These are phyloP conservation scores for Cephus rjabovi DNA, from an alignment of 2,888 invertebrate genomes.

Conservation along the genomic window DNA sequence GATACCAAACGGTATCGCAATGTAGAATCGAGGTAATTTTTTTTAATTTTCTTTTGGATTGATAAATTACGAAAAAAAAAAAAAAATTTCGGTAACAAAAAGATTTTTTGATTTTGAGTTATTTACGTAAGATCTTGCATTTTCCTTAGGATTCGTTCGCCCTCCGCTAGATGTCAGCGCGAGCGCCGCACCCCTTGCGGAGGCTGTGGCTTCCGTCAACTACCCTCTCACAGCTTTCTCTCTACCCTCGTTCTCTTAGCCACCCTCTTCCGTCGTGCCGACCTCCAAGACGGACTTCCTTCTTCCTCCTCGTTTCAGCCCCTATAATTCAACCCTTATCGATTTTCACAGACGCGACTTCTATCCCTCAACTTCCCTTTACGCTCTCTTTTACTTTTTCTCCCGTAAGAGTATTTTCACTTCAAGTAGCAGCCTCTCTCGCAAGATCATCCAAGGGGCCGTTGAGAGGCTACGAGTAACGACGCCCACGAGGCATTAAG, in stretches of 20 bases:
- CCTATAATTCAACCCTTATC: constrained; percentile 8
- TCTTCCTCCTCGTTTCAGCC: background rate
- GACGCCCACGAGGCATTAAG: constrained; percentile 1
- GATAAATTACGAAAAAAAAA: background rate
- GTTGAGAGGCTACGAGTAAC: background rate
- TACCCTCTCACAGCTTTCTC: background rate
- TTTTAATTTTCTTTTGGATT: background rate
- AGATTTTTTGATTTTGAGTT: background rate
- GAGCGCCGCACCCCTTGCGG: constrained; percentile 6
- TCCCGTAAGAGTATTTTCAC: background rate
- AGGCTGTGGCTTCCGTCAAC: background rate
- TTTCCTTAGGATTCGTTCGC: constrained; percentile 26
- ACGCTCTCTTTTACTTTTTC: background rate
- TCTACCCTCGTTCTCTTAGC: background rate
- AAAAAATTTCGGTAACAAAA: too few species aligned
- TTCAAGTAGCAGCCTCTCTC: too few species aligned
- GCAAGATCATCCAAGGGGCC: background rate
- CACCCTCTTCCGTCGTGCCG: background rate
- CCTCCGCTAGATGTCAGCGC: constrained; percentile 45
- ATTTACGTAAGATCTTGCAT: background rate
- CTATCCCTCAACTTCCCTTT: background rate
- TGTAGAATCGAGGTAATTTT: background rate
- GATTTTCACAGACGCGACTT: constrained; percentile 5
- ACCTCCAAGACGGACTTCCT: constrained; percentile 6
- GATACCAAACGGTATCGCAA: background rate